Conservation (phyloP, 2,113 vertebrate species). For the Oenanthe melanoleuca region DNA sequence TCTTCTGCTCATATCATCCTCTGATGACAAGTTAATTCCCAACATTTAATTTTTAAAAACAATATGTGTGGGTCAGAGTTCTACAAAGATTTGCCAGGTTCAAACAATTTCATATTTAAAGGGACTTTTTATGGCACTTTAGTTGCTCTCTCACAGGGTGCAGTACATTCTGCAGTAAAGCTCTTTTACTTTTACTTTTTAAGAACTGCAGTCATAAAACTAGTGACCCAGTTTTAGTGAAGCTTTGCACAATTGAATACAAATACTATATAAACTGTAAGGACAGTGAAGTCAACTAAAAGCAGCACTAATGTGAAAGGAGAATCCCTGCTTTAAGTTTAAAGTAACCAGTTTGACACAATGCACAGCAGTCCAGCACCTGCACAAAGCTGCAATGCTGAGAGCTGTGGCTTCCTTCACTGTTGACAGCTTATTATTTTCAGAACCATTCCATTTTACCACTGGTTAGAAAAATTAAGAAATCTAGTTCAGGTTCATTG, state of each 20-base stretch:
- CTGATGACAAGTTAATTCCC: constrained; percentile 4
- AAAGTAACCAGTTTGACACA: neutral
- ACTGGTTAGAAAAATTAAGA: neutral
- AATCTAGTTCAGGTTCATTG: neutral
- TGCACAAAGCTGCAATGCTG: neutral
- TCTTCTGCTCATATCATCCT: neutral
- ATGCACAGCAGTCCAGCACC: neutral
- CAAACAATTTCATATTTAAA: neutral
- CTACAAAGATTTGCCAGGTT: neutral
- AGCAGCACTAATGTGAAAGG: neutral
- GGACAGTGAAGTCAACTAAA: neutral
- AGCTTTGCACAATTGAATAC: constrained; percentile 20
- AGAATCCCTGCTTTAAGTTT: neutral
- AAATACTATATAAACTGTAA: neutral
- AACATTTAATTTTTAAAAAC: constrained; percentile 8
- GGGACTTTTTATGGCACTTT: neutral
- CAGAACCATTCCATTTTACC: neutral
- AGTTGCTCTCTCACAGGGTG: neutral
- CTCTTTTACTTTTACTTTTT: neutral
- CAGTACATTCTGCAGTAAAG: neutral
- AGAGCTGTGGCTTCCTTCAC: neutral
- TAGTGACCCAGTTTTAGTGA: neutral
- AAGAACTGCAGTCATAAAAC: constrained; percentile 12
- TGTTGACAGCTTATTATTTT: constrained; percentile 1
- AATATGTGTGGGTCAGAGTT: neutral